Percentiles rank a stretch among this genome's conserved stretches.
These are phyloP conservation scores for Amaurobius ferox DNA, from an alignment of 2,888 invertebrate genomes.

Conservation along the genomic window DNA sequence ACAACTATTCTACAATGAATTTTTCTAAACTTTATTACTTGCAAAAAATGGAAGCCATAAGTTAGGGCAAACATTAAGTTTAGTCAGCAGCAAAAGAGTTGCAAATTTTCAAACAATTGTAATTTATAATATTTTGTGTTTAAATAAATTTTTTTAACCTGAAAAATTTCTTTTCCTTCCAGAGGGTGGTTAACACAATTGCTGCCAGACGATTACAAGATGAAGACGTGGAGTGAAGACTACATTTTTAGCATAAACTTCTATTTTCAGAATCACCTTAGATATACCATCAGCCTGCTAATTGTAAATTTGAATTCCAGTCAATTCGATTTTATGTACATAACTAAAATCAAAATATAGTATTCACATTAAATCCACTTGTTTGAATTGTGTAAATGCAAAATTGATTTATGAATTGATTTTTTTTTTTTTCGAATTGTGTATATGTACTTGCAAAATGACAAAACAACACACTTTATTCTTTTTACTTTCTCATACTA, in stretches of 20 bases:
- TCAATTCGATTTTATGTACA: background rate
- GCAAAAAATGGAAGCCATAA: too few species aligned
- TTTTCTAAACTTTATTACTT: too few species aligned
- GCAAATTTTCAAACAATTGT: too few species aligned
- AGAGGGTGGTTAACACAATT: constrained; percentile 31
- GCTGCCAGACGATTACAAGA: constrained; percentile 35
- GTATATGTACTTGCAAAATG: too few species aligned
- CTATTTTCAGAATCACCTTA: constrained; percentile 38
- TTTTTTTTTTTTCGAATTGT: too few species aligned
- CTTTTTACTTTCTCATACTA: too few species aligned
- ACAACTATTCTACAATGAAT: too few species aligned
- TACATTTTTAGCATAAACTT: constrained; percentile 17
- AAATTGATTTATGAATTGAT: too few species aligned
- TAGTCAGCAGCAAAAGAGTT: too few species aligned
- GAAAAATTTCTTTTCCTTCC: constrained; percentile 3
- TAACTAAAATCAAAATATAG: background rate
- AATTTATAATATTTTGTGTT: background rate
- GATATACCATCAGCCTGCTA: constrained; percentile 17
- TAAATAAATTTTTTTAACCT: background rate
- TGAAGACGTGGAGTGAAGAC: constrained; percentile 54
- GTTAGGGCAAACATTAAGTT: too few species aligned
- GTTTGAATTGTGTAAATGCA: background rate
- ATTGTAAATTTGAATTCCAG: background rate
- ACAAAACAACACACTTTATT: too few species aligned
- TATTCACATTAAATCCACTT: background rate